Base-by-base conservation (phyloP, 2,113 vertebrate genomes). In the Carassius auratus region DNA sequence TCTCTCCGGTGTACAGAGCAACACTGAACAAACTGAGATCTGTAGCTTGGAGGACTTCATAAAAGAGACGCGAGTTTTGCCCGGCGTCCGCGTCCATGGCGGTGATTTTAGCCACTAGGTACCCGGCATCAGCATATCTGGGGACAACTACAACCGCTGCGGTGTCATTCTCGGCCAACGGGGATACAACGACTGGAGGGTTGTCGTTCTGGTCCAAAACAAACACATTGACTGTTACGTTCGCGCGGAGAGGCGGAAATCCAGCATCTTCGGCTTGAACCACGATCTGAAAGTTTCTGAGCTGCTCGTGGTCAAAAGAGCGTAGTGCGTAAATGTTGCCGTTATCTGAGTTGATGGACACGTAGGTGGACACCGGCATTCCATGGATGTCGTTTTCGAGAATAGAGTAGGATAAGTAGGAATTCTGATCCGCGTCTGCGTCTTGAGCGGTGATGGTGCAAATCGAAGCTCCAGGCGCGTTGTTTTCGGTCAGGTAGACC, bases 61-160 rank as follows among this genome's bases (percentile, higher is more conserved):
- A 96, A 26, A 95, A 95, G 4, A 97, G 95, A 21, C 94, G 93
- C 3, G 96, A 92, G 92, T 97, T 97, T 33, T 96, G 94, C n/a
- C 96, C 96, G 0, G 93, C 92, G 2, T 97, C 96, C 0, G 94
- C 94, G 33, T 97, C 96, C 85, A 91, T 90, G 0, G 96, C 96
- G 0, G 91, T 92, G 85, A 97, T 91, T 0, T 94, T 95, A 8
- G 93, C 93, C 55, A 97, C 94, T 0, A 97, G 90, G 90, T 95
- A 95, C 15, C 96, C 96, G 0, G 96, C 93, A 9, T 96, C 92
- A 0, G 90, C 96, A 0, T 93, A 93, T 0, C 93, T 93, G 0
- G 96, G 95, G 76, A 97, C 94, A 1, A 91, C 85, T 76, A 94
- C 92, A 0, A 89, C 91, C 0, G 95, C 94, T 0, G 91, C 79